These are phyloP conservation scores for Dermochelys coriacea DNA, from an alignment of 2,797 vertebrate genomes.

Conservation along the genomic window DNA sequence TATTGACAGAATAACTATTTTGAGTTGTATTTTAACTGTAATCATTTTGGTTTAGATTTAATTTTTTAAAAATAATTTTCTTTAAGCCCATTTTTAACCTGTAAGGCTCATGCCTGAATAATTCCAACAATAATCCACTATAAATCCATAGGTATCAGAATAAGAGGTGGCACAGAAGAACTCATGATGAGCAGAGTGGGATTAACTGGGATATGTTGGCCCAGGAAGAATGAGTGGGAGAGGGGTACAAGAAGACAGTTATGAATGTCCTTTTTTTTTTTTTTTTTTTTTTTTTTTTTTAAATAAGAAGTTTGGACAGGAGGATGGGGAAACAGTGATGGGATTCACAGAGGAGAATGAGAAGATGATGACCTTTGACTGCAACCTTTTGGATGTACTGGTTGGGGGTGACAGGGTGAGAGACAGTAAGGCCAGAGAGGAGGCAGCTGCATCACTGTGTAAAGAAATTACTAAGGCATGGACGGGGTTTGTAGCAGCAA, in stretches of 20 bases:
- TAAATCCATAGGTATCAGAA: not conserved
- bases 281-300: too few relatives aligned
- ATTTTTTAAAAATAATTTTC: not conserved
- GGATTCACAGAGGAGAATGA: rapidly evolving
- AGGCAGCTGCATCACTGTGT: not conserved
- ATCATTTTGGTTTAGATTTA: not conserved
- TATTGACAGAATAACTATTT: constrained; percentile 60
- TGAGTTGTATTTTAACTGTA: constrained; percentile 20
- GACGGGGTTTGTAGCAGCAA: not conserved
- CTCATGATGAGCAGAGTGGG: rapidly evolving
- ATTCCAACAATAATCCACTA: not conserved
- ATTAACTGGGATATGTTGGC: not conserved
- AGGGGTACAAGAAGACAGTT: not conserved
- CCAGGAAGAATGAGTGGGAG: not conserved
- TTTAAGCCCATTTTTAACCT: not conserved
- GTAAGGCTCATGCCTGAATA: not conserved
- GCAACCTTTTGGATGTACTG: not conserved
- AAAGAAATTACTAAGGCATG: not conserved
- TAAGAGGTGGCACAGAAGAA: not conserved
- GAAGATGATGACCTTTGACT: not conserved
- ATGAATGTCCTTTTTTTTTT: too few relatives aligned
- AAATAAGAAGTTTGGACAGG: not conserved
- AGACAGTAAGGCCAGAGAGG: rapidly evolving
- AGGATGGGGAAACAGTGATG: not conserved
- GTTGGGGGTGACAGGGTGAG: rapidly evolving